Evolutionary conservation across 2,888 invertebrate species (phyloP), one percentile per base, ranked within the genome.

Genomic region (Drosophila colorata): DNA sequence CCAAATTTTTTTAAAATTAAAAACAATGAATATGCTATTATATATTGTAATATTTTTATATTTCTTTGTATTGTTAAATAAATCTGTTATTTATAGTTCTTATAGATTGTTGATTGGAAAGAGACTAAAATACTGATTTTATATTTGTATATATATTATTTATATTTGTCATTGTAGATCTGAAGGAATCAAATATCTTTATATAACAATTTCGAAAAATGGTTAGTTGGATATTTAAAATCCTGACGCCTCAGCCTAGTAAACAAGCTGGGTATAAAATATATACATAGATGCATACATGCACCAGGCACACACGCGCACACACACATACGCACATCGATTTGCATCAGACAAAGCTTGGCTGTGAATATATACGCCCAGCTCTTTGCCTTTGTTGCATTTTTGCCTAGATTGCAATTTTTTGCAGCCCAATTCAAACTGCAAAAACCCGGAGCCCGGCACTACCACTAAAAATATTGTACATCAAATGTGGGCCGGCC

Each of bases 401-500:
- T 89, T 89, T 84, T 88, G 87, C 80, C 81, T 89, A 86, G 87
- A 88, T 88, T 88, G 88, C 89, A 89, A 76, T 88, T 88, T 88
- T 89, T 86, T 86, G 85, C 87, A 79, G 74, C 67, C 74, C 71
- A 79, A 70, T 85, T 73, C 67, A 81, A 85, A 65, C 71, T 73
- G 71, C 52, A 70, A 83, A 81, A 80, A 69, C 47, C 40, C 35
- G 23, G 37, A 46, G 37, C 46, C 14, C 33, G 48, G 43, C 51
- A 52, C 55, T 47, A 38, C 51, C 70, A 74, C 79, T 77, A 79
- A 79, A 79, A 79, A 79, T 79, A 79, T 74, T 77, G 68, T 55
- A 73, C 76, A 70, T 76, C 76, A 78, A 74, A 70, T 66, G 69
- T 68, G 71, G 67, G 69, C 60, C 52, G 49, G 65, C 20, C 61